Percentiles rank a stretch among this genome's conserved stretches.
Evolutionary conservation across 2,888 invertebrate genomes (phyloP).

Genomic region (Leptinotarsa rubiginosa): DNA sequence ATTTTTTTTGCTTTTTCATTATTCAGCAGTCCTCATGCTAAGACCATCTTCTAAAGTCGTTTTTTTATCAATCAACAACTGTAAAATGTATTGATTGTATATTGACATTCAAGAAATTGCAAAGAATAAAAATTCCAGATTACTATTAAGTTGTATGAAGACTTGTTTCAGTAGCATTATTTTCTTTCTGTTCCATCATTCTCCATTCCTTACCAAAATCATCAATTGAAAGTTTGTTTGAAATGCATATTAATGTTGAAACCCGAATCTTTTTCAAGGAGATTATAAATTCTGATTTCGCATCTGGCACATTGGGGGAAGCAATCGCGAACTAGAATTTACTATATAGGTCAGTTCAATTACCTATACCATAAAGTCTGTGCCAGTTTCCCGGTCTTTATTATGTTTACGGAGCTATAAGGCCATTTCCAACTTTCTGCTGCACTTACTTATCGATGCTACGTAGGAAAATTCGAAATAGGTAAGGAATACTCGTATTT

Average conservation of each 20-base stretch:
- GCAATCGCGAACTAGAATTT: constrained; percentile 4
- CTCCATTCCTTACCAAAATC: no score
- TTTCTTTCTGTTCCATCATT: no score
- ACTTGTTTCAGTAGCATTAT: no score
- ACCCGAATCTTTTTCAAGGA: neutral
- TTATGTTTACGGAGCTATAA: constrained; percentile 9
- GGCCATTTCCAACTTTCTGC: constrained; percentile 7
- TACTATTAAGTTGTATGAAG: no score
- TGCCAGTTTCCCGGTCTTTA: constrained; percentile 9
- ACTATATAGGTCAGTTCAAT: constrained; percentile 10
- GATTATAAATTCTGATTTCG: constrained; percentile 13
- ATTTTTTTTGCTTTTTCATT: no score
- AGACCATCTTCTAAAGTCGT: no score
- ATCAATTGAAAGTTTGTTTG: no score
- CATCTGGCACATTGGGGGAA: neutral
- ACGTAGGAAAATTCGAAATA: neutral
- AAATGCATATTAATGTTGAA: neutral
- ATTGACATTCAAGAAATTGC: no score
- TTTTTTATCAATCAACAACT: no score
- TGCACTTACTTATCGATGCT: constrained; percentile 8
- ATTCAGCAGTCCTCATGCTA: no score
- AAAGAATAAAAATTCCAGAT: no score
- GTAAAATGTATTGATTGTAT: no score
- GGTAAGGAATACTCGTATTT: constrained; percentile 1
- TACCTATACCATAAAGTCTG: constrained; percentile 2